phyloP scores from a whole-genome alignment of 2,888 invertebrate genomes.

The Lydus trimaculatus region DNA sequence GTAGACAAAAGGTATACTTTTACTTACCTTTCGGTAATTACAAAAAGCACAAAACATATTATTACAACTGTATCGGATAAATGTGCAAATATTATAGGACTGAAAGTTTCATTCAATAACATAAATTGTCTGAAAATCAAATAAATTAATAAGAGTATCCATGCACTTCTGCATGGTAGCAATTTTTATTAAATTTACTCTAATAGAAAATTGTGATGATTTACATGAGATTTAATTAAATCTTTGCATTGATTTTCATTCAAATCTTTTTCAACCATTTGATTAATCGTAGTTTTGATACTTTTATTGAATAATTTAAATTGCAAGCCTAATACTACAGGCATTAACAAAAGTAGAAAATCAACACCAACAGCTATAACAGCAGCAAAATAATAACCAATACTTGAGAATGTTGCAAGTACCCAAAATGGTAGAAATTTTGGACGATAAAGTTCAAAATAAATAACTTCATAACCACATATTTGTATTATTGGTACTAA shows the following conservation, averaged over 20 bases:
- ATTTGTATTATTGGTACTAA: background rate
- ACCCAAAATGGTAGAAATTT: background rate
- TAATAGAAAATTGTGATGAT: background rate
- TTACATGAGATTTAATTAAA: background rate
- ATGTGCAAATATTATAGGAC: background rate
- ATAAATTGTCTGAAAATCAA: background rate
- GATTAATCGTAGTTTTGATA: background rate
- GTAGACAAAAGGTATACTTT: too few relatives aligned
- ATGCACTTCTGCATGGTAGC: too few relatives aligned
- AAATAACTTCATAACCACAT: background rate
- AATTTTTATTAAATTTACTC: background rate
- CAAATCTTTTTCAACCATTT: background rate
- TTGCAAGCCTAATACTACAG: background rate
- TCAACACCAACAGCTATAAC: background rate
- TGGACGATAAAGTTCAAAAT: background rate
- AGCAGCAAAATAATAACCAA: background rate
- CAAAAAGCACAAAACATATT: background rate
- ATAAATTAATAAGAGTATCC: too few relatives aligned
- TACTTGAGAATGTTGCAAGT: background rate
- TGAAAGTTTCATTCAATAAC: background rate
- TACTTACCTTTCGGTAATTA: background rate
- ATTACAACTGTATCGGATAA: background rate
- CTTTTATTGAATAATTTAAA: background rate
- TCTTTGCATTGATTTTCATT: background rate
- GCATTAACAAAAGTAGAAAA: background rate